Evolutionary conservation across 2,888 invertebrate genomes (phyloP), one percentile per base, ranked within the genome.

Genomic region (Scelioninae gen. 2): DNA sequence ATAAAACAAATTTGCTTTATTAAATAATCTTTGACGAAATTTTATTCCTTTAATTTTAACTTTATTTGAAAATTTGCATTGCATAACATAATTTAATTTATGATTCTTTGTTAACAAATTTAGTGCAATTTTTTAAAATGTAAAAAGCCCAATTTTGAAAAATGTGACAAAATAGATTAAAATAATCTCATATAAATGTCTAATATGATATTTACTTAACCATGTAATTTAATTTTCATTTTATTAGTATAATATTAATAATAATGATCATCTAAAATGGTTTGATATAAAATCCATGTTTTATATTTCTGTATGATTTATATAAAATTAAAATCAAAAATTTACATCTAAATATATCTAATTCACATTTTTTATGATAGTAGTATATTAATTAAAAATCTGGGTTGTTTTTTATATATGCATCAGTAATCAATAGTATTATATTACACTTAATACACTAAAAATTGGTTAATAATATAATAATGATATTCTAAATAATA

Each of bases 91-190:
- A 28, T 61, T 48, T 39, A 39, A 31, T 4, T 41, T 7, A 52
- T 18, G 18, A 15, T n/a, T n/a, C n/a, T 63, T 41, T 61, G 50
- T 41, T 63, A 7, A 31, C 19, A 39, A 35, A 22, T 16, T 25
- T 16, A 48, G 61, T 61, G 61, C 61, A 61, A 61, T 61, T 61
- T 52, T 63, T 63, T 46, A 25, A 55, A n/a, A n/a, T 55, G 7
- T 33, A 39, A 39, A 53, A 15, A 22, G 10, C 11, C 11, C 1
- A 22, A 15, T 53, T 53, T 37, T 15, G 16, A 15, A 25, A 13
- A 18, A 53, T 48, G 16, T 16, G 11, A 39, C 18, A 25, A 53
- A 33, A 33, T 15, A 9, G 28, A 18, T 52, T 11, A 11, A 11
- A 7, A 18, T 33, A 35, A 18, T 33, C 15, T 19, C 19, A 13